These are phyloP conservation scores for Lasioglossum oenotherae DNA, from an alignment of 2,888 invertebrate genomes.

Conservation along the genomic window DNA sequence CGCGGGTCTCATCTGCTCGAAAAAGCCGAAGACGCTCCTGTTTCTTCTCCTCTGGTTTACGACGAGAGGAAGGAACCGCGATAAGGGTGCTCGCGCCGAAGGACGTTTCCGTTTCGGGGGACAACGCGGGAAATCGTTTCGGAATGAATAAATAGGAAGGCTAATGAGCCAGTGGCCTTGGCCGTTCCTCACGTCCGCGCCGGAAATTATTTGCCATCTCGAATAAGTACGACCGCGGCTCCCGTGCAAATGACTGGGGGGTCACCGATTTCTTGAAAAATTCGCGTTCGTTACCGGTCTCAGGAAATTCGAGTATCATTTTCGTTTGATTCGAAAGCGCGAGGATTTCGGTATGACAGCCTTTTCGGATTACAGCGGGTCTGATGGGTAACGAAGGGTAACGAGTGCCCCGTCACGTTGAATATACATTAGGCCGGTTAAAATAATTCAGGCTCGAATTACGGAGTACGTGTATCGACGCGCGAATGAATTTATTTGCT, in stretches of 20 bases:
- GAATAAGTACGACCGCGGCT: slow-evolving; percentile 53
- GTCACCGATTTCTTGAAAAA: neutral
- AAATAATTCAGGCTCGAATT: slow-evolving; percentile 44
- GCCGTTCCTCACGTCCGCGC: slow-evolving; percentile 49
- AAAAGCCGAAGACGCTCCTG: slow-evolving; percentile 24
- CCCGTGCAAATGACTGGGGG: neutral
- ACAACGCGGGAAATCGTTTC: slow-evolving; percentile 70
- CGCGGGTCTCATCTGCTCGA: slow-evolving; percentile 9
- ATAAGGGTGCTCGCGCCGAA: slow-evolving; percentile 64
- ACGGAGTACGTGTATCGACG: slow-evolving; percentile 39
- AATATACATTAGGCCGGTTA: slow-evolving; percentile 23
- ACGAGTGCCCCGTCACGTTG: slow-evolving; percentile 25
- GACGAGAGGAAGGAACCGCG: slow-evolving; percentile 67
- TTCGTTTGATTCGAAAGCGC: neutral
- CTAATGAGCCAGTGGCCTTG: slow-evolving; percentile 61
- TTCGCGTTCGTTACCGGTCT: neutral
- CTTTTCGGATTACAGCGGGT: slow-evolving; percentile 26
- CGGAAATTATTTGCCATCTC: slow-evolving; percentile 70
- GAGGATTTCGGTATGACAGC: neutral
- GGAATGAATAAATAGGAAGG: slow-evolving; percentile 66
- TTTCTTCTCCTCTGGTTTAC: slow-evolving; percentile 60
- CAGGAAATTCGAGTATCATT: neutral
- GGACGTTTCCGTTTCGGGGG: slow-evolving; percentile 68
- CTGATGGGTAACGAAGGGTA: slow-evolving; percentile 34
- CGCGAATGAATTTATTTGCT: slow-evolving; percentile 65